Evolutionary conservation across 1,140 invertebrate species (phyloP), one percentile per base, ranked within the genome.

Genomic region (Lasaia peninsularis): DNA sequence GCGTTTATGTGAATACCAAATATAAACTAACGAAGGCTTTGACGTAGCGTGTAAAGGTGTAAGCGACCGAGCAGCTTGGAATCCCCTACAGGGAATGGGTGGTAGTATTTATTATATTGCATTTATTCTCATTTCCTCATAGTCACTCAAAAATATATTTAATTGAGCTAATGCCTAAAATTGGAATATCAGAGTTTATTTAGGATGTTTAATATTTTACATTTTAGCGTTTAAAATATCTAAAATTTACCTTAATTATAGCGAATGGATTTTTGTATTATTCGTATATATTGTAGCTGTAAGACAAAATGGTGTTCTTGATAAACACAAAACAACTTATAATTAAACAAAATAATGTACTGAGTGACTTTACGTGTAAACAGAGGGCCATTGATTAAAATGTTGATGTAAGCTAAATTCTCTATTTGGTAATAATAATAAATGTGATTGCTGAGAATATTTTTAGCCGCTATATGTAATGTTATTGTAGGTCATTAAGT

Each of bases 181-280:
- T 86, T 88, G 83, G 83, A 85, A 86, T 88, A 88, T 88, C 85
- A 86, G 85, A 88, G 81, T 88, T 88, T 88, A 88, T 88, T 88
- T 88, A 88, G 83, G 83, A 88, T 84, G 85, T 88, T 86, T 86
- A 74, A 86, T 88, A 86, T 85, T 86, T 85, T 88, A 88, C 85
- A 86, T 86, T 86, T 86, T 88, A 86, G 83, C 81, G 76, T 82
- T 86, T 86, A 86, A n/a, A 88, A 85, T 86, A 86, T 85, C 85
- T 86, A 86, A 88, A 88, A 88, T 86, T 88, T 88, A 88, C 82
- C 83, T 84, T 88, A 88, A 88, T 86, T 88, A 84, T 86, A 86
- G 80, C 80, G 71, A 86, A 88, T 83, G 81, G 80, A 88, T 88
- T 88, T 87, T 88, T 88, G 85, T 88, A 88, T 86, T 88, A 86